phyloP scores from a whole-genome alignment of 2,113 vertebrate species.

The Phaetusa simplex region DNA sequence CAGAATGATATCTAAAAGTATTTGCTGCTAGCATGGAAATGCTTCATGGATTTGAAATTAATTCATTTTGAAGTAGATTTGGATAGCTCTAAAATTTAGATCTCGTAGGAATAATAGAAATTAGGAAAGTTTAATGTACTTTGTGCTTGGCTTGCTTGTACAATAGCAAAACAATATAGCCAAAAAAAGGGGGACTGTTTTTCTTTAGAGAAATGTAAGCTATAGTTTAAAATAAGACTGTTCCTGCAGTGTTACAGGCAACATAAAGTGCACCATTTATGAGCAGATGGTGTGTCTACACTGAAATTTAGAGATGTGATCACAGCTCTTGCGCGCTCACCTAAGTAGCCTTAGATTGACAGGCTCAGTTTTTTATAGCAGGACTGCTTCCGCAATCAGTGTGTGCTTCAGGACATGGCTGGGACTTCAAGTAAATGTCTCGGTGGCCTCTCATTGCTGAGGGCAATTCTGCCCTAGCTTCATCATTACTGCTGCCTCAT shows the following conservation, averaged over 20 bases:
- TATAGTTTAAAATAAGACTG: background rate
- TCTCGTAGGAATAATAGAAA: background rate
- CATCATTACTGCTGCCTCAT: background rate
- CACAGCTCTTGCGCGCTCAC: background rate
- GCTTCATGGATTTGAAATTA: background rate
- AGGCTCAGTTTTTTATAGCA: background rate
- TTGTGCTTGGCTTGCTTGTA: background rate
- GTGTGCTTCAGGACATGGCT: background rate
- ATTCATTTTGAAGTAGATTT: constrained; percentile 3
- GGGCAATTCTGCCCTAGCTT: background rate
- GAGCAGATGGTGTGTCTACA: background rate
- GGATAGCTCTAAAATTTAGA: background rate
- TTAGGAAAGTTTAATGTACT: background rate
- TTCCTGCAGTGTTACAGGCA: background rate
- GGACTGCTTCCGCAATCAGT: background rate
- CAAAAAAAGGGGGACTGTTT: background rate
- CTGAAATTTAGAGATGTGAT: background rate
- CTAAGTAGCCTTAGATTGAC: background rate
- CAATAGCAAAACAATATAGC: background rate
- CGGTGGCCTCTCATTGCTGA: background rate
- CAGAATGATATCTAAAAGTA: background rate
- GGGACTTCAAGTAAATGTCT: background rate
- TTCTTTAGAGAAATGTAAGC: background rate
- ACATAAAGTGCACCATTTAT: background rate
- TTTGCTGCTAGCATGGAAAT: background rate